Base-by-base conservation (phyloP, 2,113 vertebrate genomes). In the Perca schrenkii region DNA sequence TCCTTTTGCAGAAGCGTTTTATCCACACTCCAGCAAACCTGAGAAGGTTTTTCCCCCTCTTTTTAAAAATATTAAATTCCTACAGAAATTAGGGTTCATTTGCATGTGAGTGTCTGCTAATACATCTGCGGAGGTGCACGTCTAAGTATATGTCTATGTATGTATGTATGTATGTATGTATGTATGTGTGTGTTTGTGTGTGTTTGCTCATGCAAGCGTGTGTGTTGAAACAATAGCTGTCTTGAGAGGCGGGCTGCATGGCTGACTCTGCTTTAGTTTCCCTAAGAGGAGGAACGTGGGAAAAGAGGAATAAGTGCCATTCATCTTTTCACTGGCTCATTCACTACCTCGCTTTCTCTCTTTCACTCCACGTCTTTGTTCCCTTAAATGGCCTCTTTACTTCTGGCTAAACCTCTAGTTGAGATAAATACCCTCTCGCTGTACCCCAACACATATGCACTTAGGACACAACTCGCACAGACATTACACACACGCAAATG, bases 291-390 rank as follows among this genome's bases (percentile, higher is more conserved):
- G 83, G 90, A 93, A 95, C 90, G 95, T 95, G 95, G 94, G 93
- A 95, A 95, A 94, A 90, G 93, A 92, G 93, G 92, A 94, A 94
- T 94, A 94, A 93, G 92, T 92, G 90, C 91, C 92, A 95, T 96
- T 95, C 93, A 95, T 93, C 92, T 92, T 91, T 92, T 92, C 86
- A 91, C 88, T 67, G 80, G 72, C 71, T 87, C 85, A 77, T 83
- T 70, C 67, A 70, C 67, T 56, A 36, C 67, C 50, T 54, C 67
- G 28, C 85, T 85, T 87, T 77, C 74, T 77, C 76, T 88, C 87
- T 90, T 92, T 90, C 87, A 93, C 77, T 82, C 63, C 63, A 60
- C 31, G 85, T 80, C 93, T 94, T 95, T 94, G 94, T 93, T 92
- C 88, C 64, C 77, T 73, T 93, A 94, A 95, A 95, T 88, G 92